phyloP scores from a whole-genome alignment of 2,113 vertebrate genomes.

The Engystomops pustulosus region DNA sequence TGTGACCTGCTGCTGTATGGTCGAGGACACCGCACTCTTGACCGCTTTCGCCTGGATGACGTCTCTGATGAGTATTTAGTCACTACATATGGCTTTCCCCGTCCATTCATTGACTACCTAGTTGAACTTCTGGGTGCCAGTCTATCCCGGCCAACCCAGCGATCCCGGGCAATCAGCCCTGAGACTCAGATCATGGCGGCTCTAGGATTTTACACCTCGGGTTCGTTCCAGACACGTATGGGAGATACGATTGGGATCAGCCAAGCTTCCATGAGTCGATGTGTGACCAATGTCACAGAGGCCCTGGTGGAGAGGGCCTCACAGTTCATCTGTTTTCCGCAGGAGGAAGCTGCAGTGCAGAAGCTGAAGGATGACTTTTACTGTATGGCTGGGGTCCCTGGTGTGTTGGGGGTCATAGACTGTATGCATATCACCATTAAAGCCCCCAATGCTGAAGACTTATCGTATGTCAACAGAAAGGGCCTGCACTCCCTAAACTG shows the following conservation, averaged over 20 bases:
- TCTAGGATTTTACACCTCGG: conserved; percentile 94
- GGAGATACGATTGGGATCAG: conserved; percentile 96
- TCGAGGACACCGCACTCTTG: conserved; percentile 89
- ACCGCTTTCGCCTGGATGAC: conserved; percentile 90
- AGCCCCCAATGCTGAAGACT: conserved; percentile 92
- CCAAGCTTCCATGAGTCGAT: conserved; percentile 97
- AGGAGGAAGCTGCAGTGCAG: conserved; percentile 78
- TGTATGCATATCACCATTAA: conserved; percentile 93
- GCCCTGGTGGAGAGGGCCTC: conserved; percentile 90
- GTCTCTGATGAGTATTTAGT: conserved; percentile 88
- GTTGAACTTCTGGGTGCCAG: conserved; percentile 85
- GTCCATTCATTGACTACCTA: conserved; percentile 90
- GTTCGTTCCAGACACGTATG: conserved; percentile 96
- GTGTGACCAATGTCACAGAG: conserved; percentile 92
- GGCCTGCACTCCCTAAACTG: conserved; percentile 95
- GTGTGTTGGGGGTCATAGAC: conserved; percentile 88
- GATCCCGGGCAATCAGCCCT: conserved; percentile 93
- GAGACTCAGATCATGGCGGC: conserved; percentile 96
- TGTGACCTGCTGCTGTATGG: conserved; percentile 95
- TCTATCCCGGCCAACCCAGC: conserved; percentile 87
- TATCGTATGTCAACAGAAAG: conserved; percentile 90
- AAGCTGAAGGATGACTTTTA: conserved; percentile 88
- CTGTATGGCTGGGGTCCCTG: conserved; percentile 87
- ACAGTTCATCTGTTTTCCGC: conserved; percentile 83
- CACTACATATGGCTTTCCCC: conserved; percentile 89